phyloP scores from a whole-genome alignment of 2,888 invertebrate genomes.

The Hirtodrosophila cameraria region DNA sequence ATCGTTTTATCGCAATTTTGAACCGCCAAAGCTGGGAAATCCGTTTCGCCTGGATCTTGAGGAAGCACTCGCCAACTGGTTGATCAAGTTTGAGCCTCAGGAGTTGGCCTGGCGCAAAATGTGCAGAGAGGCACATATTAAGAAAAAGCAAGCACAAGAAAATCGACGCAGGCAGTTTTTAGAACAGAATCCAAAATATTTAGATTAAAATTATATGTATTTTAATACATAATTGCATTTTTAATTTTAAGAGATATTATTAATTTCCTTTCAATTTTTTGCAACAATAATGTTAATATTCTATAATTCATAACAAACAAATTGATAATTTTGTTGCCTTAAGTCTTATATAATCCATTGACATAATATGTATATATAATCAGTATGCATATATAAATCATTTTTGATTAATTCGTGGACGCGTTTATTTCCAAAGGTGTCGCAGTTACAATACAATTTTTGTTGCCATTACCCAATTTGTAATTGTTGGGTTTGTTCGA shows the following conservation, averaged over 20 bases:
- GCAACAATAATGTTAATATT: slow-evolving; percentile 39
- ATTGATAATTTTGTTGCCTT: slow-evolving; percentile 1
- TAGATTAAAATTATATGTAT: not conserved
- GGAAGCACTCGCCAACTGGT: slow-evolving; percentile 35
- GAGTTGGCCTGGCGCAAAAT: slow-evolving; percentile 6
- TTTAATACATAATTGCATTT: not conserved
- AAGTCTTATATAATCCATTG: too few relatives aligned
- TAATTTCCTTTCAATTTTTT: slow-evolving; percentile 10
- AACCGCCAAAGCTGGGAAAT: slow-evolving; percentile 4
- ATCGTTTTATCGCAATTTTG: slow-evolving; percentile 4
- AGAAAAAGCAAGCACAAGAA: not conserved
- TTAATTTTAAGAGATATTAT: not conserved
- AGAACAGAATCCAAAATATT: not conserved
- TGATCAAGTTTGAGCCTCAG: slow-evolving; percentile 6
- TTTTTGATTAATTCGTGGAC: slow-evolving; percentile 3
- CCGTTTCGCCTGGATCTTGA: slow-evolving; percentile 1
- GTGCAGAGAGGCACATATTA: not conserved
- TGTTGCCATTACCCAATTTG: not conserved
- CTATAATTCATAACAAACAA: slow-evolving; percentile 8
- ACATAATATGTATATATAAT: not conserved
- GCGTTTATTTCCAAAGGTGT: not conserved
- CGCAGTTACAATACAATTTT: not conserved
- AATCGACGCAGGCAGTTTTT: not conserved
- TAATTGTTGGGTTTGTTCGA: not conserved
- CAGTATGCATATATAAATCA: not conserved